Conservation (phyloP, 2,113 vertebrate genomes). For the Engraulis encrasicolus region DNA sequence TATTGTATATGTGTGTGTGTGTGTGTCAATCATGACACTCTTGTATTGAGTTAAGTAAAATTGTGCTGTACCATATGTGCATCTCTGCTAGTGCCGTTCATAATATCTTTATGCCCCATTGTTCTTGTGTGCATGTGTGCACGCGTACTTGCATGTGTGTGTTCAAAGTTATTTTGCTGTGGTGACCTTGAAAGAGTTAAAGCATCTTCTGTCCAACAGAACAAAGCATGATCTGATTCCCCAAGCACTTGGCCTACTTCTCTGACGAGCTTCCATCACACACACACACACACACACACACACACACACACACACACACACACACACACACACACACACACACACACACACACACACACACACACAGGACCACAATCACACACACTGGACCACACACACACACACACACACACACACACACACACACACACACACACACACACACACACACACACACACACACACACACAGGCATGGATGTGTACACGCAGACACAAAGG, state of each 20-base stretch:
- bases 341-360: slow-evolving; percentile 13
- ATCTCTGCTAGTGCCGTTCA: no score
- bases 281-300: neutral
- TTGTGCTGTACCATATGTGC: no score
- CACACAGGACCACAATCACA: slow-evolving; percentile 6
- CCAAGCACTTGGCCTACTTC: neutral
- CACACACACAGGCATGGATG: neutral
- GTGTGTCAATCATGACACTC: no score
- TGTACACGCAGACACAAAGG: neutral
- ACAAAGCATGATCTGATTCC: neutral
- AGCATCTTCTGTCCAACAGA: neutral
- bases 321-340: neutral
- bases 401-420: slow-evolving; percentile 21
- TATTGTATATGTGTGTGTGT: no score
- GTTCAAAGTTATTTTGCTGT: neutral
- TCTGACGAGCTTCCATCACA: neutral
- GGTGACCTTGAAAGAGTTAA: neutral
- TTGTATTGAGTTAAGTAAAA: no score
- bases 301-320: neutral
- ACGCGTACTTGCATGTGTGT: no score
- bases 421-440: slow-evolving; percentile 8
- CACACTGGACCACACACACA: slow-evolving; percentile 13
- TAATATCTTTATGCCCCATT: no score
- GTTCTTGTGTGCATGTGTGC: no score
- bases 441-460: slow-evolving; percentile 22